A percentile compares a stretch with the other conserved stretches of the same genome.
These are phyloP conservation scores for Mustelus asterias DNA, from an alignment of 2,113 vertebrate species.

Conservation along the genomic window DNA sequence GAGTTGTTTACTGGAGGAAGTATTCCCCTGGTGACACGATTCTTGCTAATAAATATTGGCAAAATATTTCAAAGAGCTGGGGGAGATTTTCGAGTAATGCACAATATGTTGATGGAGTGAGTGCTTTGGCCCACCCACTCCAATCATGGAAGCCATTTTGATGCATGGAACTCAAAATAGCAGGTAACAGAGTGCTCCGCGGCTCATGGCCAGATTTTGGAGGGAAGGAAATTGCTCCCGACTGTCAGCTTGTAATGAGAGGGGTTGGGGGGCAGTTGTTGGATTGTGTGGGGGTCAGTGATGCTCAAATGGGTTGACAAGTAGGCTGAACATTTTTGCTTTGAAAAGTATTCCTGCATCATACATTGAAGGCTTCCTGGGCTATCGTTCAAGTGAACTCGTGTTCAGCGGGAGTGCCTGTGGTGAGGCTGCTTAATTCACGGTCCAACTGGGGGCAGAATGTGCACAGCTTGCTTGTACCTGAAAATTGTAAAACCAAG, in stretches of 20 bases:
- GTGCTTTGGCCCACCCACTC: background rate
- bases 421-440: too few relatives aligned
- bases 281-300: background rate
- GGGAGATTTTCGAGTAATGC: background rate
- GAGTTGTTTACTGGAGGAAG: background rate
- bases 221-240: background rate
- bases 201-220: background rate
- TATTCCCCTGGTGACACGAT: background rate
- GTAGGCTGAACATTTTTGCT: background rate
- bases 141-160: too few relatives aligned
- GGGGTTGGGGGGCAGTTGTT: background rate
- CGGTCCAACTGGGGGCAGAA: too few relatives aligned
- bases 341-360: background rate
- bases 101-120: background rate
- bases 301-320: background rate
- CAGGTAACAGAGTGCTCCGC: too few relatives aligned
- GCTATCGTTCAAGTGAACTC: background rate
- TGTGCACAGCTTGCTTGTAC: too few relatives aligned
- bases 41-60: background rate
- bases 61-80: background rate
- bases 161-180: too few relatives aligned
- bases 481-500: too few relatives aligned
- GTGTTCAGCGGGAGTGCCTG: too few relatives aligned
- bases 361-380: background rate
- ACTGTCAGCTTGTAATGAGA: background rate